Conservation (phyloP, 2,888 invertebrate species). For the Calameuta pallipes region DNA sequence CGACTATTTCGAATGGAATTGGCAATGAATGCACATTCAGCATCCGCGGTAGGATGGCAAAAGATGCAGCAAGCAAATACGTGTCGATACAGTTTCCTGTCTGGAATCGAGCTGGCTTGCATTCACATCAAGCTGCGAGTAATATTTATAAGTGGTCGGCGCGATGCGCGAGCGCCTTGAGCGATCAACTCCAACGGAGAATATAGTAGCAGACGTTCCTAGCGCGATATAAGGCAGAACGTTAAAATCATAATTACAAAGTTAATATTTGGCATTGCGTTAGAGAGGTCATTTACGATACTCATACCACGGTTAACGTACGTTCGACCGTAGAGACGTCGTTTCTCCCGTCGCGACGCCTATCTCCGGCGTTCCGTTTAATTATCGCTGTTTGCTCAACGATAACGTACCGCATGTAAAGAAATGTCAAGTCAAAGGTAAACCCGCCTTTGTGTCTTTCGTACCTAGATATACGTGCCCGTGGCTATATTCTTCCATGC, state of each 20-base stretch:
- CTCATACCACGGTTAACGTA: not conserved
- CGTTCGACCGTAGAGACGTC: not conserved
- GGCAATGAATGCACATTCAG: conserved; percentile 50
- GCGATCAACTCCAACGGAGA: not conserved
- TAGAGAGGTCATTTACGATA: not conserved
- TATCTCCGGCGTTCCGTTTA: not conserved
- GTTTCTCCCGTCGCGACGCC: not conserved
- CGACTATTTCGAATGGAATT: conserved; percentile 38
- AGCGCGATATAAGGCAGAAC: not conserved
- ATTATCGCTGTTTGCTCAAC: not conserved
- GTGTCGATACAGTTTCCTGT: conserved; percentile 37
- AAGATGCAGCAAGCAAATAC: conserved; percentile 39
- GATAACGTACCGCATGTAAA: not conserved
- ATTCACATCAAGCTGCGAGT: not conserved
- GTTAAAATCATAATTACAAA: not conserved
- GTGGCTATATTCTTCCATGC: no score
- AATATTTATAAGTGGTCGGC: conserved; percentile 15
- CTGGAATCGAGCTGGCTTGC: conserved; percentile 16
- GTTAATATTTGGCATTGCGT: not conserved
- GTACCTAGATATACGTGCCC: not conserved
- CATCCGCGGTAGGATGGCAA: conserved; percentile 35
- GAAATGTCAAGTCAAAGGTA: not conserved
- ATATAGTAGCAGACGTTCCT: not conserved
- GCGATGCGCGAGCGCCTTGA: conserved; percentile 12
- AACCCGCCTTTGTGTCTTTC: not conserved